Base-by-base conservation (phyloP, 2,113 vertebrate species). In the Puntigrus tetrazona region DNA sequence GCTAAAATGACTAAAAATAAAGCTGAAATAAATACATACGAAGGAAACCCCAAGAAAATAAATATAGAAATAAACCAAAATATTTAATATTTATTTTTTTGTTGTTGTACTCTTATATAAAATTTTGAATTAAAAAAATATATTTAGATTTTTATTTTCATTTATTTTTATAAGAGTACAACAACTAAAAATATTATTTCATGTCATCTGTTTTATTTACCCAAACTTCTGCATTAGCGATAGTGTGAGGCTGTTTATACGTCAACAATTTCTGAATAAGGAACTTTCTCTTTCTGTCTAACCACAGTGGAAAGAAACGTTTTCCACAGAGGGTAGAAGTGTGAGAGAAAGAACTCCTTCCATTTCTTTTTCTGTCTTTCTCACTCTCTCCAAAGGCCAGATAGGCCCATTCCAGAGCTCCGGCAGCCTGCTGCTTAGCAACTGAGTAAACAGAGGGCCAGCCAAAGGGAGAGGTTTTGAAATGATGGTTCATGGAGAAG, bases 361-460 rank as follows among this genome's bases (percentile, higher is more conserved):
- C 41, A 55, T 27, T 41, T 82, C 22, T 73, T 50, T 69, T 67
- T 79, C 36, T 52, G 57, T 34, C 63, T 25, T 72, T 55, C 72
- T 63, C 88, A 82, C 72, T 84, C 82, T 81, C 78, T 85, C 85
- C 81, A 87, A 84, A 78, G 83, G 73, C 82, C 80, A 85, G 75
- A 31, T 34, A 87, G 79, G 88, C 61, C 69, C 91, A 93, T 94
- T 92, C 92, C 91, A 87, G 76, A 82, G 84, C 88, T 57, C 43
- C 87, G 83, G 73, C 86, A 87, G 84, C 75, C 67, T 1, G 86
- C 85, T 92, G 91, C 93, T 89, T 87, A 88, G 93, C 89, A 92
- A 93, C 92, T 88, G 86, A 65, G 88, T 90, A 90, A 93, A 93
- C 92, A 94, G 22, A 75, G 81, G 43, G 34, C 79, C 88, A 86